phyloP scores from a whole-genome alignment of 2,797 vertebrate species.

The Tarsius wallacei region DNA sequence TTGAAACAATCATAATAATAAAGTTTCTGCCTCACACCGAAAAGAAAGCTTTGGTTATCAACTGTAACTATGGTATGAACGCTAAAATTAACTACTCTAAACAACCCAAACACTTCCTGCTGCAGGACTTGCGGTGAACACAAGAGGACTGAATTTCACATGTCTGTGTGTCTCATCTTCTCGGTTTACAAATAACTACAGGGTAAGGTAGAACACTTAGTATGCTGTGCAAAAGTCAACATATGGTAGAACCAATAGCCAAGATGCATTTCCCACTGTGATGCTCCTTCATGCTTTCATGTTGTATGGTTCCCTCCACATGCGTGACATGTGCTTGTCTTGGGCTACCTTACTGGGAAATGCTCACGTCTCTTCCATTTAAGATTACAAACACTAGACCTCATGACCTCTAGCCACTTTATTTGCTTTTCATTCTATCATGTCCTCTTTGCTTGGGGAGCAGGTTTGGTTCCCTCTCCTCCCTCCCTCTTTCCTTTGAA shows the following conservation, averaged over 20 bases:
- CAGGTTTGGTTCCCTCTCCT: neutral
- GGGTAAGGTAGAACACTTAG: neutral
- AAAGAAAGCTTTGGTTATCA: neutral
- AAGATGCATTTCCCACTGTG: neutral
- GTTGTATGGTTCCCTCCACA: neutral
- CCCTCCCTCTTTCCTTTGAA: neutral
- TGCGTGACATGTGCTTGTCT: neutral
- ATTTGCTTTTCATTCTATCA: neutral
- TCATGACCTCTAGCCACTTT: neutral
- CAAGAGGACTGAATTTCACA: neutral
- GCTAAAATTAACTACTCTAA: neutral
- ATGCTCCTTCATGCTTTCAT: neutral
- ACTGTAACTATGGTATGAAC: neutral
- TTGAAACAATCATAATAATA: neutral
- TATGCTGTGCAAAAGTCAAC: no score
- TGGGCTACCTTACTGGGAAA: neutral
- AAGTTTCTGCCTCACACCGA: neutral
- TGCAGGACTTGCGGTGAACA: neutral
- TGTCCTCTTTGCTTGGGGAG: neutral
- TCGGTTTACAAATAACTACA: neutral
- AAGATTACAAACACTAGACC: neutral
- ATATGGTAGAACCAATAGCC: neutral
- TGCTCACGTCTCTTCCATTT: neutral
- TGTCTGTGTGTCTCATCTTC: neutral
- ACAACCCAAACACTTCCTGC: neutral